phyloP scores from a whole-genome alignment of 2,888 invertebrate species.

The Rotaria magnacalcarata region DNA sequence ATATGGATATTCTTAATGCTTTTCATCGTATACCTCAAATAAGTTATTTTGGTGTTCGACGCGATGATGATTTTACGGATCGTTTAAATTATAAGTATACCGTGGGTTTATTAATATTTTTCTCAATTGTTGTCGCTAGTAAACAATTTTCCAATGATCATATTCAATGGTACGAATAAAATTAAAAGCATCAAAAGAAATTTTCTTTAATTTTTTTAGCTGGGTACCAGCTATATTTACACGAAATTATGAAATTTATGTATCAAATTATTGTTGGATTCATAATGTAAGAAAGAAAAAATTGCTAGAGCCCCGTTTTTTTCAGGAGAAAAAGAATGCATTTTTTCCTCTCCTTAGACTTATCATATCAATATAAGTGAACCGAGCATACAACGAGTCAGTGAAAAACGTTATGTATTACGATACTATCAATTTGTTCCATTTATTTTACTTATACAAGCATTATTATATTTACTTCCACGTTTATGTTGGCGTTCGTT shows the following conservation, averaged over 20 bases:
- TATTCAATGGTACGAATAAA: constrained; percentile 1
- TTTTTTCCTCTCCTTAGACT: background rate
- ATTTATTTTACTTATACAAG: constrained; percentile 45
- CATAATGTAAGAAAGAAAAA: constrained; percentile 46
- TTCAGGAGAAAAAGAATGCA: no score
- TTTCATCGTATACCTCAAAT: constrained; percentile 17
- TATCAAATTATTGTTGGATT: constrained; percentile 50
- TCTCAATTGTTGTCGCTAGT: background rate
- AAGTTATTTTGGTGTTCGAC: constrained; percentile 18
- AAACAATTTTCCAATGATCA: constrained; percentile 20
- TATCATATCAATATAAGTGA: constrained; percentile 4
- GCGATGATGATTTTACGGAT: background rate
- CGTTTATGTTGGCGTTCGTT: constrained; percentile 43
- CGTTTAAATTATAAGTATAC: constrained; percentile 8
- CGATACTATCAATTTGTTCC: constrained; percentile 45
- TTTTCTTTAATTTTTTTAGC: background rate
- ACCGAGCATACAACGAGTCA: background rate
- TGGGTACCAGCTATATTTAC: constrained; percentile 49
- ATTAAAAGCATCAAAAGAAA: no score
- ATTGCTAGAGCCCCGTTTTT: no score
- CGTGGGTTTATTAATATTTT: background rate
- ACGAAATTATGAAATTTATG: constrained; percentile 49
- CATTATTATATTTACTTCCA: constrained; percentile 45
- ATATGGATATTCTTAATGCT: background rate
- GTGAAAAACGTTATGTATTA: background rate